A percentile compares a stretch with the other conserved stretches of the same genome.
Evolutionary conservation across 2,113 vertebrate genomes (phyloP).

Genomic region (Gallinago paraguaiae): DNA sequence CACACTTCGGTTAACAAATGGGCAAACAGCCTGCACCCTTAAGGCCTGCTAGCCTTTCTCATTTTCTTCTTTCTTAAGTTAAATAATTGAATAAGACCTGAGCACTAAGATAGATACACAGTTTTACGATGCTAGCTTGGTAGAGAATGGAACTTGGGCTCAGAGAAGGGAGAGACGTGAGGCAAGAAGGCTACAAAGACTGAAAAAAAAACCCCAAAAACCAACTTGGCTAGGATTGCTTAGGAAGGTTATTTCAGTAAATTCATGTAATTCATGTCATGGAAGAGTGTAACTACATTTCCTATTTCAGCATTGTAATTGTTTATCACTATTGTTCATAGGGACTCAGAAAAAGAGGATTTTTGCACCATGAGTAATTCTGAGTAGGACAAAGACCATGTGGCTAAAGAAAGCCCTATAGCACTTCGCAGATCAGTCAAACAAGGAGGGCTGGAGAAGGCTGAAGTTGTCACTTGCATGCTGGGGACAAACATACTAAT

Average conservation of each 20-base stretch:
- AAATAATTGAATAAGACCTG: background rate
- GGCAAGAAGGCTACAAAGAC: background rate
- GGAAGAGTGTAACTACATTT: background rate
- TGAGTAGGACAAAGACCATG: background rate
- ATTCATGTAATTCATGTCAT: background rate
- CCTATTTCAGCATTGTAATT: background rate
- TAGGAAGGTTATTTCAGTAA: background rate
- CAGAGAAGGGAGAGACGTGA: background rate
- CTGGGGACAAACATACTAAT: background rate
- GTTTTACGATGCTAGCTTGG: background rate
- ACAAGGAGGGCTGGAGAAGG: background rate
- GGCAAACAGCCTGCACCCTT: background rate
- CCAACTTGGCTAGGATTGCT: background rate
- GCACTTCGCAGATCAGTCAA: background rate
- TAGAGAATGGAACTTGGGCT: background rate
- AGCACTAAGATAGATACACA: background rate
- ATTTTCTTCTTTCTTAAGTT: background rate
- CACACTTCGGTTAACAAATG: background rate
- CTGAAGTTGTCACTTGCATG: background rate
- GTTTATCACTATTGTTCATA: background rate
- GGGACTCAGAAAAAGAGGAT: background rate
- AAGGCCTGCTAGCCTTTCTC: background rate
- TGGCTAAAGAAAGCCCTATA: background rate
- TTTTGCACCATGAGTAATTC: background rate
- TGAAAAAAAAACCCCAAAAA: background rate